Evolutionary conservation across 2,113 vertebrate genomes (phyloP).

Genomic region (Cyprinodon tularosa): DNA sequence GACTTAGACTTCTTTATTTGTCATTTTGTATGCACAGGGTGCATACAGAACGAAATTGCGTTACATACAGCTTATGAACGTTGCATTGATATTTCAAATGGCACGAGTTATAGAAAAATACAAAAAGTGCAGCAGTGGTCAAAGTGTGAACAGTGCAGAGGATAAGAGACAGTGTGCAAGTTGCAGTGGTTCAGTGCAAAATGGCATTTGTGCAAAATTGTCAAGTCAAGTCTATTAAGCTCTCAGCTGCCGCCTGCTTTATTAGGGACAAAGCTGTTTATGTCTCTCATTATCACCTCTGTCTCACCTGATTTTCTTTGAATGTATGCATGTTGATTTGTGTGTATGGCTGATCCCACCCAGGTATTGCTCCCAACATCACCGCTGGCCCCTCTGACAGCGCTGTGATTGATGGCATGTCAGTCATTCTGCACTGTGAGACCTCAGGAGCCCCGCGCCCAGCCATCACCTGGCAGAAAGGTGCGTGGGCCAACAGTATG

Average conservation of each 20-base stretch:
- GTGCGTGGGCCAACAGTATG: conserved; percentile 67
- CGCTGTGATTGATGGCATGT: conserved; percentile 94
- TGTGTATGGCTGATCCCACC: conserved; percentile 25
- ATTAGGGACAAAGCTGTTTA: conserved; percentile 63
- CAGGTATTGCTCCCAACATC: conserved; percentile 98
- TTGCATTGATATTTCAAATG: too few species aligned
- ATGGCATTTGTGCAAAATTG: too few species aligned
- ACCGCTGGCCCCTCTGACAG: conserved; percentile 94
- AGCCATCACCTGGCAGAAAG: conserved; percentile 98
- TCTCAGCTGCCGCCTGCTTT: conserved; percentile 56
- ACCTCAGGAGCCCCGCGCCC: conserved; percentile 94
- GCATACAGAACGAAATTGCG: too few species aligned
- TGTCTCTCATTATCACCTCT: conserved; percentile 66
- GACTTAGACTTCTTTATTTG: too few species aligned
- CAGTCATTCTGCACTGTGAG: conserved; percentile 92
- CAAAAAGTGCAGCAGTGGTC: too few species aligned
- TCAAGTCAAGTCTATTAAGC: conserved; percentile 72
- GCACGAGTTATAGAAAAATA: too few species aligned
- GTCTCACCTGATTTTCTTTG: conserved; percentile 52
- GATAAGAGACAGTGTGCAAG: too few species aligned
- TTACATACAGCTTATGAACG: too few species aligned
- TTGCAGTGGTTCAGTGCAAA: too few species aligned
- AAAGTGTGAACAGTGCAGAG: too few species aligned
- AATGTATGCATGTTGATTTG: conserved; percentile 14
- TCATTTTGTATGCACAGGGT: too few species aligned